Percentiles rank a stretch among this genome's conserved stretches.
Evolutionary conservation across 1,140 invertebrate species (phyloP).

Genomic region (Scaptomyza montana): DNA sequence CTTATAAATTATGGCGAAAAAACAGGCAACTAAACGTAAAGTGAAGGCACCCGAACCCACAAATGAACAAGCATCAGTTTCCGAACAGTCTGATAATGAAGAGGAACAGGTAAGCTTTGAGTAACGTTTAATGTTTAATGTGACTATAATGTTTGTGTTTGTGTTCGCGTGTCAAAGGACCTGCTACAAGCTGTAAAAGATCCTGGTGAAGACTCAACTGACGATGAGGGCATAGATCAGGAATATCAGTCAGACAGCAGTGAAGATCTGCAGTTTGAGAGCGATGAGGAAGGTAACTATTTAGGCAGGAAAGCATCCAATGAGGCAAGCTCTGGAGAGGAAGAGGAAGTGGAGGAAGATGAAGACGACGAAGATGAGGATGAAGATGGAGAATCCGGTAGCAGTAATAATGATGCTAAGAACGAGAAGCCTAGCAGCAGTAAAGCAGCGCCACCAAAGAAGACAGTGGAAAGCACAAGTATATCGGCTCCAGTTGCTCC

Average conservation of each 20-base stretch:
- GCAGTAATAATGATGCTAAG: constrained; percentile 54
- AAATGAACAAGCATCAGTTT: constrained; percentile 44
- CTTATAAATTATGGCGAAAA: constrained; percentile 62
- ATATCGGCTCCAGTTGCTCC: constrained; percentile 6
- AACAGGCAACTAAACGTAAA: constrained; percentile 59
- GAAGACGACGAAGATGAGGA: constrained; percentile 57
- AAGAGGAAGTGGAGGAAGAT: constrained; percentile 53
- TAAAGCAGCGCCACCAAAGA: constrained; percentile 9
- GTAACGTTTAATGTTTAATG: neutral
- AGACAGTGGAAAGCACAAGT: neutral
- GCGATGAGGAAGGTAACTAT: constrained; percentile 85
- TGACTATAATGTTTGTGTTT: constrained; percentile 31
- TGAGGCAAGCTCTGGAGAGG: constrained; percentile 48
- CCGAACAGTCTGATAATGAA: constrained; percentile 66
- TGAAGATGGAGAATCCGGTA: constrained; percentile 22
- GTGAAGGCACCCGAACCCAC: constrained; percentile 51
- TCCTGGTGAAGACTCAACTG: constrained; percentile 69
- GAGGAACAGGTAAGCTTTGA: constrained; percentile 56
- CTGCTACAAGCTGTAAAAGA: constrained; percentile 69
- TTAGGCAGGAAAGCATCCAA: constrained; percentile 55
- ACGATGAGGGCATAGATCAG: constrained; percentile 84
- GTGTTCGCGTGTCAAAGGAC: constrained; percentile 43
- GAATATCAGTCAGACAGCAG: constrained; percentile 86
- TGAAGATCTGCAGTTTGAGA: constrained; percentile 84
- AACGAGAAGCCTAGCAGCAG: constrained; percentile 44